Evolutionary conservation across 2,797 vertebrate species (phyloP).

Genomic region (Pangasius mekongensis): DNA sequence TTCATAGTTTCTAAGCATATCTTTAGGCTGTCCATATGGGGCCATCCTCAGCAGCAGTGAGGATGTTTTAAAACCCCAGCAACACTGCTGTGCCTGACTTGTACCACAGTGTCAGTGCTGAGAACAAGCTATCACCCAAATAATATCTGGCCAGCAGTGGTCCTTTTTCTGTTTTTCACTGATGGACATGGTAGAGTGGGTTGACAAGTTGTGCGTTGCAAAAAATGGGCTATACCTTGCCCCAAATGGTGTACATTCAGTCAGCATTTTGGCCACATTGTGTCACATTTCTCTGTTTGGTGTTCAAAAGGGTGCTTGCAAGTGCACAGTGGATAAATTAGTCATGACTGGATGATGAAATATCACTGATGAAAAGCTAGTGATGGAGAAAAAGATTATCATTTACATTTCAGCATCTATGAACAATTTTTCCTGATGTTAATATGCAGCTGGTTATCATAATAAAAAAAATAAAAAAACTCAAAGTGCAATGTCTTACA

Average conservation of each 20-base stretch:
- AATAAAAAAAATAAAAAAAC: not conserved
- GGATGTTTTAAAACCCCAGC: not conserved
- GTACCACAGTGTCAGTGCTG: not conserved
- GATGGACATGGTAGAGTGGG: not conserved
- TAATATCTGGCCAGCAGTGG: not conserved
- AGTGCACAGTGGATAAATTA: not conserved
- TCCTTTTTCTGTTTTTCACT: not conserved
- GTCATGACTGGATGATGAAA: not conserved
- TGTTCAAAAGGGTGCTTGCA: not conserved
- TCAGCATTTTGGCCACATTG: not conserved
- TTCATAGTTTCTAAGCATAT: no score
- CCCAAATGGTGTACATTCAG: not conserved
- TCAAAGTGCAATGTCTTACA: not conserved
- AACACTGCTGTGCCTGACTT: not conserved
- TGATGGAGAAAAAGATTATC: not conserved
- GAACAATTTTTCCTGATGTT: not conserved
- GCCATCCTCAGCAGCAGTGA: no score
- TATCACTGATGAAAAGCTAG: not conserved
- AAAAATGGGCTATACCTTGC: not conserved
- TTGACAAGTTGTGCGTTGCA: not conserved
- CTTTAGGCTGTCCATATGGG: no score
- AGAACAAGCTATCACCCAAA: not conserved
- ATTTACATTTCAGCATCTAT: not conserved
- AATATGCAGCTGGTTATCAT: not conserved
- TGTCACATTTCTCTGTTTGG: not conserved